Base-by-base conservation (phyloP, 2,797 vertebrate genomes). In the Acipenser oxyrinchus region DNA sequence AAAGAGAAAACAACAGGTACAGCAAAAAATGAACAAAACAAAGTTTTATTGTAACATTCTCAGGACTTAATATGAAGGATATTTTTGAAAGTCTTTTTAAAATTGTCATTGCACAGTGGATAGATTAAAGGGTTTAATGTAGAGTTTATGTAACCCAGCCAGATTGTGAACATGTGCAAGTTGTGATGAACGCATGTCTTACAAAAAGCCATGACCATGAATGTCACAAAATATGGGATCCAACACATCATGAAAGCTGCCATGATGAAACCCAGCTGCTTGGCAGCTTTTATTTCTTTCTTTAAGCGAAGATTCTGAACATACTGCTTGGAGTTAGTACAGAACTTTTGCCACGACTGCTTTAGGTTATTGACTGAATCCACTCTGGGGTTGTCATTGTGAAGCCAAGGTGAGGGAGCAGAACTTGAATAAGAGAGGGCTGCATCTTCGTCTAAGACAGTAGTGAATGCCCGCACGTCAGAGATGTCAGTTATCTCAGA, bases 61-160 rank as follows among this genome's bases (percentile, higher is more conserved):
- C 13, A 55, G 57, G 62, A 76, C 69, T 70, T 57, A 51, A 86
- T 87, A 66, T 81, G 89, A 67, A 97, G 83, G 65, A 96, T 89
- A 69, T 81, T 93, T 86, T 92, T 97, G 77, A 99, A 99, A 8
- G 95, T 93, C 72, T 90, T 87, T n/a, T 95, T 96, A 78, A 99
- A 97, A 71, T 94, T 97, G 11, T 95, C 92, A 6, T 97, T 99
- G 75, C 96, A 99, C 52, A 99, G 83, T 0, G 96, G 95, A 52
- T 98, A 99, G 66, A 99, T 95, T 70, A 98, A 93, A 0, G 96
- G 96, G 63, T 98, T 97, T 15, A 99, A 76, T 0, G 95, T 95
- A 62, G 96, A 99, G 84, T 99, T 99, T 68, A 99, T 80, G 71
- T 98, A 99, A 48, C 96, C 96, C 0, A 99, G 85, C 96, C 96